These are phyloP conservation scores for Zygothrica quintamaculata DNA, from an alignment of 2,888 invertebrate genomes.

Conservation along the genomic window DNA sequence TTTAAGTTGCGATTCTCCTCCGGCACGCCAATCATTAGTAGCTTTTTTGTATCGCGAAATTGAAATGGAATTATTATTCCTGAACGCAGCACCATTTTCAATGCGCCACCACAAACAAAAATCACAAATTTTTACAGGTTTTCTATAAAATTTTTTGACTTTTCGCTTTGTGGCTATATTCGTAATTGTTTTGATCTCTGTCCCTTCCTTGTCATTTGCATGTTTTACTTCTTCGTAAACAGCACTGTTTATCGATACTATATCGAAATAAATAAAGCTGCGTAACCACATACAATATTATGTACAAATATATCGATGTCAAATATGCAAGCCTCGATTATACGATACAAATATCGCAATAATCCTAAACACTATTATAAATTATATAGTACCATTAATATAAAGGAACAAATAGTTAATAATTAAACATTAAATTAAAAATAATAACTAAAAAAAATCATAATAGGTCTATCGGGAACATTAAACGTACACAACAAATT, in stretches of 20 bases:
- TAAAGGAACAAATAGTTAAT: no score
- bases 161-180: conserved; percentile 68
- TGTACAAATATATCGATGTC: conserved; percentile 18
- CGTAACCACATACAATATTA: conserved; percentile 9
- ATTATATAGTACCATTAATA: no score
- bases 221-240: conserved; percentile 73
- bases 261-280: conserved; percentile 33
- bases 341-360: not conserved
- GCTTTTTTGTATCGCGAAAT: conserved; percentile 81
- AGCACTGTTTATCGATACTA: conserved; percentile 47
- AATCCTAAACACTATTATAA: not conserved
- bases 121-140: conserved; percentile 76
- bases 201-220: conserved; percentile 64
- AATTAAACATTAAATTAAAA: no score
- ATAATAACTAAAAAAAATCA: no score
- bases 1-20: conserved; percentile 78
- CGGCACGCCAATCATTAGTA: conserved; percentile 79
- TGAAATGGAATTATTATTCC: conserved; percentile 83
- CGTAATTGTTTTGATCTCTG: conserved; percentile 78
- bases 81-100: conserved; percentile 81
- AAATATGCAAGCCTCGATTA: no score
- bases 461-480: no score
- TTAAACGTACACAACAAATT: no score
- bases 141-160: conserved; percentile 78
- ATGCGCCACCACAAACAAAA: conserved; percentile 69